A percentile compares a stretch with the other conserved stretches of the same genome.
phyloP scores from a whole-genome alignment of 1,140 invertebrate species.

The Brachionus koreanus region DNA sequence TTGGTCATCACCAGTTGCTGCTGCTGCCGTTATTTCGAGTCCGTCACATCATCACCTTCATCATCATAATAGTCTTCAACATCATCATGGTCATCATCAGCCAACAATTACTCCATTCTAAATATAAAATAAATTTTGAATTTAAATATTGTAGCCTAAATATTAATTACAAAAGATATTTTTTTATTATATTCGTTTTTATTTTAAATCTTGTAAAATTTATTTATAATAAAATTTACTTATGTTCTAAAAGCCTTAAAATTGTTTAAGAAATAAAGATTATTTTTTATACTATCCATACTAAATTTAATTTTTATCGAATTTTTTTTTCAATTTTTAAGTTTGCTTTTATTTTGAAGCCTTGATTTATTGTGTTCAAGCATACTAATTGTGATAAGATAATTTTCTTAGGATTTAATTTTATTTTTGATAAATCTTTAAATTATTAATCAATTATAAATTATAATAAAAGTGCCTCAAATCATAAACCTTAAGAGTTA shows the following conservation, averaged over 20 bases:
- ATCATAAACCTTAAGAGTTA: too few species aligned
- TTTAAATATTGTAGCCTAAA: conserved; percentile 3
- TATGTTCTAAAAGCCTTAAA: not conserved
- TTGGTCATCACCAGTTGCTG: conserved; percentile 40
- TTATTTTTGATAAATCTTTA: too few species aligned
- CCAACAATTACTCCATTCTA: conserved; percentile 10
- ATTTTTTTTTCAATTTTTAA: not conserved
- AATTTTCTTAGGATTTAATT: too few species aligned
- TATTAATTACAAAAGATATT: not conserved
- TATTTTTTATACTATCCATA: not conserved
- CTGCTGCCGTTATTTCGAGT: conserved; percentile 8
- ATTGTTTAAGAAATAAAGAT: not conserved
- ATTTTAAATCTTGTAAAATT: not conserved
- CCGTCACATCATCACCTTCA: conserved; percentile 19
- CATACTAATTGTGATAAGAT: too few species aligned
- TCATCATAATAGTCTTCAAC: conserved; percentile 30
- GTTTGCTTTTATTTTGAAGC: too few species aligned
- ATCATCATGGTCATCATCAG: conserved; percentile 37
- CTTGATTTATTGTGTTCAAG: too few species aligned
- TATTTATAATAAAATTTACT: conserved; percentile 7
- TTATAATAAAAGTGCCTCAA: too few species aligned
- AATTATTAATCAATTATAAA: too few species aligned
- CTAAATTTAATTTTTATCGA: not conserved
- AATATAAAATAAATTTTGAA: not conserved
- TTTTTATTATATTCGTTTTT: not conserved